Evolutionary conservation across 2,113 vertebrate genomes (phyloP).

Genomic region (Corvus cornix): DNA sequence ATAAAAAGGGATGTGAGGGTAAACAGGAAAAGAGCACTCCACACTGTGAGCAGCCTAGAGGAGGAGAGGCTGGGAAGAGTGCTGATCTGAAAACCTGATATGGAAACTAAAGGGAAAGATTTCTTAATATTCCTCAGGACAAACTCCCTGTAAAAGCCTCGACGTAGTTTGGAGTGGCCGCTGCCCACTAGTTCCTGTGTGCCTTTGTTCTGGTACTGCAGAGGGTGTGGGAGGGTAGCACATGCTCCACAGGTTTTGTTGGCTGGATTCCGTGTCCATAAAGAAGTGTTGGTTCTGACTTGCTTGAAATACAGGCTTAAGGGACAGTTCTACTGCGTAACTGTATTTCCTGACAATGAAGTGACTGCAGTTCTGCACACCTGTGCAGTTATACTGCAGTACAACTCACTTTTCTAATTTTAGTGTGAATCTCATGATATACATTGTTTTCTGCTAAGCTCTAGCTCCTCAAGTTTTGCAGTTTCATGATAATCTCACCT

Average conservation of each 20-base stretch:
- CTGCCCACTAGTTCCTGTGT: neutral
- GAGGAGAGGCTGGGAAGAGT: slow-evolving; percentile 21
- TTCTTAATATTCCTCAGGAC: neutral
- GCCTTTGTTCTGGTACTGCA: neutral
- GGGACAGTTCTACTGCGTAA: neutral
- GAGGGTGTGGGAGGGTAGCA: neutral
- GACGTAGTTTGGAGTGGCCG: neutral
- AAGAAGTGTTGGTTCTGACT: neutral
- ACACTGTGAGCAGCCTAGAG: slow-evolving; percentile 6
- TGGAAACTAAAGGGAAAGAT: neutral
- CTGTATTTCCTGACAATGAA: neutral
- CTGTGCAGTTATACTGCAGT: neutral
- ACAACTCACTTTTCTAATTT: neutral
- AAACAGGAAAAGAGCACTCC: slow-evolving; percentile 75
- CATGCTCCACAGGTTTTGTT: neutral
- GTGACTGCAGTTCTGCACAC: neutral
- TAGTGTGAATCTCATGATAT: neutral
- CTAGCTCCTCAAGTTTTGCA: neutral
- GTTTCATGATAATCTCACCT: neutral
- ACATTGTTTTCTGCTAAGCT: neutral
- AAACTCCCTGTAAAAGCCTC: neutral
- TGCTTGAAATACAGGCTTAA: neutral
- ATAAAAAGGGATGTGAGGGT: slow-evolving; percentile 46
- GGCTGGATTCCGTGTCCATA: neutral
- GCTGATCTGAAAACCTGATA: slow-evolving; percentile 33